These are phyloP conservation scores for Sparidentex hasta DNA, from an alignment of 2,797 vertebrate genomes.

Conservation along the genomic window DNA sequence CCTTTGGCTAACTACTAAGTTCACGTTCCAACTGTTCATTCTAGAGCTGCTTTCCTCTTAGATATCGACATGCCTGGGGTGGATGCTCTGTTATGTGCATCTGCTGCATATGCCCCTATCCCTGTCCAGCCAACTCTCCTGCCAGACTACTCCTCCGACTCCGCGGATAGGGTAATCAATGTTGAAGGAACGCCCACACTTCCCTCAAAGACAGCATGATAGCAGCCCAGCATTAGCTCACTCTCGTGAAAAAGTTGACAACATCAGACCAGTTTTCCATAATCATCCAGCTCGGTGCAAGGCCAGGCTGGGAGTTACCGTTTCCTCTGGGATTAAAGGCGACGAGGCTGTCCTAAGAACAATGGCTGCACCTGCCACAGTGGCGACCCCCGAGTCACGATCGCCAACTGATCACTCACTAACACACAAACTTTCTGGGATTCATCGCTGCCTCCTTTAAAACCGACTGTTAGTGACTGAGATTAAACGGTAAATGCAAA, in stretches of 20 bases:
- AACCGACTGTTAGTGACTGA: constrained; percentile 48
- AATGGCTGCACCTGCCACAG: constrained; percentile 56
- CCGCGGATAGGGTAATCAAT: constrained; percentile 69
- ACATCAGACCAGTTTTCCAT: constrained; percentile 42
- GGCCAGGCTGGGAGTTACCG: constrained; percentile 31
- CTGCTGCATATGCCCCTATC: constrained; percentile 56
- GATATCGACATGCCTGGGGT: constrained; percentile 77
- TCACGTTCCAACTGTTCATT: constrained; percentile 61
- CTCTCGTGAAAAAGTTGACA: constrained; percentile 54
- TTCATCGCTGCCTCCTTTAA: constrained; percentile 7
- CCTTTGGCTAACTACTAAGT: constrained; percentile 70
- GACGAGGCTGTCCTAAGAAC: constrained; percentile 49
- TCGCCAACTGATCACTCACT: constrained; percentile 25
- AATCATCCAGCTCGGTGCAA: constrained; percentile 28
- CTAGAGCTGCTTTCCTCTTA: constrained; percentile 61
- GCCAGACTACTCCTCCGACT: constrained; percentile 69
- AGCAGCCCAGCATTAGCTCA: constrained; percentile 47
- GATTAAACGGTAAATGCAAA: constrained; percentile 56
- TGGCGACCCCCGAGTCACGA: constrained; percentile 11
- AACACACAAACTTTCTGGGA: constrained; percentile 8
- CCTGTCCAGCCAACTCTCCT: constrained; percentile 70
- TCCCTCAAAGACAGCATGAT: constrained; percentile 59
- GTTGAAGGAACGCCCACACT: constrained; percentile 76
- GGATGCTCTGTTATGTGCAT: constrained; percentile 62
- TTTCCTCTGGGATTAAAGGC: constrained; percentile 34